phyloP scores from a whole-genome alignment of 2,888 invertebrate genomes.

The Trichopoda pennipes region DNA sequence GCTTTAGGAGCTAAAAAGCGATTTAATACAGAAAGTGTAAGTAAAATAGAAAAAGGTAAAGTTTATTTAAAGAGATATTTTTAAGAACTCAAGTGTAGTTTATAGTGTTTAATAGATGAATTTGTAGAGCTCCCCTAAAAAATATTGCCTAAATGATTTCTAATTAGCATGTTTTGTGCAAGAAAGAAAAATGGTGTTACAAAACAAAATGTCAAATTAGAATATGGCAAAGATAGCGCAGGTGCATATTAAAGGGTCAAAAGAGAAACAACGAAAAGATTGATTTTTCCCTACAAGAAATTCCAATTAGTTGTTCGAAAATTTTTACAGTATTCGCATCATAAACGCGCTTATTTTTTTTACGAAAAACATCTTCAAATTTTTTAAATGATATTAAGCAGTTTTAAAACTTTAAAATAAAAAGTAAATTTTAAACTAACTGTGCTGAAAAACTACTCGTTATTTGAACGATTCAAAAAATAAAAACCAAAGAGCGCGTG shows the following conservation, averaged over 20 bases:
- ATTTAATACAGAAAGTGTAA: not conserved
- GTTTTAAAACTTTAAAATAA: conserved; percentile 26
- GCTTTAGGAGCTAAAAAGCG: too few species aligned
- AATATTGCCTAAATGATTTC: conserved; percentile 16
- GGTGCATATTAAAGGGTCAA: conserved; percentile 62
- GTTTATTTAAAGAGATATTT: conserved; percentile 6
- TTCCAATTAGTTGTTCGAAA: conserved; percentile 71
- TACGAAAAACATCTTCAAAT: conserved; percentile 37
- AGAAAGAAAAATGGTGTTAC: conserved; percentile 40
- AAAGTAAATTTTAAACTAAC: conserved; percentile 23
- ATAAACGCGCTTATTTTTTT: conserved; percentile 59
- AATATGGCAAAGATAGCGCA: conserved; percentile 54
- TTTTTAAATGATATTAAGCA: not conserved
- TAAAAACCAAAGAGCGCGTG: conserved; percentile 64
- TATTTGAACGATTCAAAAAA: conserved; percentile 33
- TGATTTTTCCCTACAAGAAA: conserved; percentile 75
- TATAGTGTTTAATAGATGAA: not conserved
- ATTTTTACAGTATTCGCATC: conserved; percentile 67
- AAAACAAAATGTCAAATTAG: conserved; percentile 63
- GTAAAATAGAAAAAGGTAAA: conserved; percentile 36
- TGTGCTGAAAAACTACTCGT: conserved; percentile 66
- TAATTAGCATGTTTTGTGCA: conserved; percentile 48
- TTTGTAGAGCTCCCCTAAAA: not conserved
- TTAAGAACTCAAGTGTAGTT: not conserved
- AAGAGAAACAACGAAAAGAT: conserved; percentile 73